These are phyloP conservation scores for Nothoprocta perdicaria DNA, from an alignment of 2,113 vertebrate genomes.

Conservation along the genomic window DNA sequence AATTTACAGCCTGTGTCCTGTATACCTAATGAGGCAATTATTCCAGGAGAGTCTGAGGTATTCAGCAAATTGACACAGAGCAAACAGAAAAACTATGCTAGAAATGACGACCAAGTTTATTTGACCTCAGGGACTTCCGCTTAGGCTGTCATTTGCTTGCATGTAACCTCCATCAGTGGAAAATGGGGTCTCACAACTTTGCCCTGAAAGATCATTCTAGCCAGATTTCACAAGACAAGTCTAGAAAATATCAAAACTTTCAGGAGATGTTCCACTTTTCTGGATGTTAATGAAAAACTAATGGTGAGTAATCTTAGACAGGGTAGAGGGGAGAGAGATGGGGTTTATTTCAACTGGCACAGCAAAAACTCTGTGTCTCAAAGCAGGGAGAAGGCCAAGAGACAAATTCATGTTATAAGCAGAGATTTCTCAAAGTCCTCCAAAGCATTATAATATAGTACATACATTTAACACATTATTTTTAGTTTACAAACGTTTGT, in stretches of 20 bases:
- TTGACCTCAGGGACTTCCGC: not conserved
- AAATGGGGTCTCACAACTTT: constrained; percentile 14
- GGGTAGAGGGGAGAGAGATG: not conserved
- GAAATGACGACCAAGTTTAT: not conserved
- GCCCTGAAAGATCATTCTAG: not conserved
- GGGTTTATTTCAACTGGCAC: not conserved
- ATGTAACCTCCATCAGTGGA: not conserved
- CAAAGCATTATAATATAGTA: not conserved
- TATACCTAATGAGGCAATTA: constrained; percentile 48
- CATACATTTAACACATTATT: constrained; percentile 32
- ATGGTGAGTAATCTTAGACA: not conserved
- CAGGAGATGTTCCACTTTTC: not conserved
- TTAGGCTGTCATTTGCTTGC: not conserved
- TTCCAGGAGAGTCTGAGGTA: constrained; percentile 19
- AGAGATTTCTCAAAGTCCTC: not conserved
- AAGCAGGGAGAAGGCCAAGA: not conserved
- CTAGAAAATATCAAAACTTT: constrained; percentile 18
- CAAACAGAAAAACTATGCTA: not conserved
- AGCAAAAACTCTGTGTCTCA: not conserved
- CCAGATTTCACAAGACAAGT: not conserved
- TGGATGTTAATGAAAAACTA: not conserved
- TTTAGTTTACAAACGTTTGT: constrained; percentile 65
- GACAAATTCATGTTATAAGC: not conserved
- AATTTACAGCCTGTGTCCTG: constrained; percentile 36
- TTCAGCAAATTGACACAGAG: not conserved